These are phyloP conservation scores for Amphipoea lucens DNA, from an alignment of 2,888 invertebrate species.

Conservation along the genomic window DNA sequence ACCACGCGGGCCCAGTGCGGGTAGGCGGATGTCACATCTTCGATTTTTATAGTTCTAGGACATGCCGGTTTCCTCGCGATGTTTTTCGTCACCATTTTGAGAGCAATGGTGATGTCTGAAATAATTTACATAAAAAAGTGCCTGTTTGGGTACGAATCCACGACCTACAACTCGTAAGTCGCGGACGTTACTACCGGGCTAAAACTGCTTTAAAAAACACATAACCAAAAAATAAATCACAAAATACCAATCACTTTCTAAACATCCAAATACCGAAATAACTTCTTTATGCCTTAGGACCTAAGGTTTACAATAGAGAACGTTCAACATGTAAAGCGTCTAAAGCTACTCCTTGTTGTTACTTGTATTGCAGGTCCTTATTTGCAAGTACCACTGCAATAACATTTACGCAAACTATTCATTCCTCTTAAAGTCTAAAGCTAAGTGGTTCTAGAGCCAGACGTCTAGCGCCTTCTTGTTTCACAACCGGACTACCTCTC, in stretches of 20 bases:
- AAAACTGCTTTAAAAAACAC: no score
- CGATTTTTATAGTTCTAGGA: not conserved
- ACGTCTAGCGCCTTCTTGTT: conserved; percentile 23
- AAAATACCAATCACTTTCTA: not conserved
- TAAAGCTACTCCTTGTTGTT: not conserved
- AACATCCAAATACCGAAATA: no score
- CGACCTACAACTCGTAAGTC: not conserved
- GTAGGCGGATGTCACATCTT: not conserved
- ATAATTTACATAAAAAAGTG: not conserved
- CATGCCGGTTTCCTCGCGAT: not conserved
- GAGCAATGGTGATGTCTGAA: not conserved
- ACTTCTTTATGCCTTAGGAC: not conserved
- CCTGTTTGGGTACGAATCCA: not conserved
- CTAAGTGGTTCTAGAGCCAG: conserved; percentile 28
- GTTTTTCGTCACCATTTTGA: not conserved
- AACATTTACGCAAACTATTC: conserved; percentile 32
- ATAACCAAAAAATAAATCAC: not conserved
- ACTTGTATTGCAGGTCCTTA: not conserved
- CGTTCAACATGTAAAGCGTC: not conserved
- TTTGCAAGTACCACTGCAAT: not conserved
- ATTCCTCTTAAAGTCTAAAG: conserved; percentile 30
- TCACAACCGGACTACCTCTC: conserved; percentile 47
- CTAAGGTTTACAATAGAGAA: not conserved
- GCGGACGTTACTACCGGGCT: no score
- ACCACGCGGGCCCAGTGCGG: not conserved